phyloP scores from a whole-genome alignment of 2,888 invertebrate genomes.

The Galerucella pusilla region DNA sequence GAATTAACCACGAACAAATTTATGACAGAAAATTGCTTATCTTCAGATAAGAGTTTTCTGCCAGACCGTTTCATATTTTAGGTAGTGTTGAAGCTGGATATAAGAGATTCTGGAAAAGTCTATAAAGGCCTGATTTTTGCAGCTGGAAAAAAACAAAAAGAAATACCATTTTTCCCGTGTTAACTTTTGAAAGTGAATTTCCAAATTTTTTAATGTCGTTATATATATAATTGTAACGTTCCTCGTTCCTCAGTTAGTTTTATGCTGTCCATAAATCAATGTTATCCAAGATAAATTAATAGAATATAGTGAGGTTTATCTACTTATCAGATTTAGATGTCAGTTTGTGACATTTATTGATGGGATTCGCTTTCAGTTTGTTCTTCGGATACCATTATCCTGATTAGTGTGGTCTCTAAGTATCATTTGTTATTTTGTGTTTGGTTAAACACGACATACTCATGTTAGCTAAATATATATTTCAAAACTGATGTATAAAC shows the following conservation, averaged over 20 bases:
- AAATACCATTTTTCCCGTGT: too few relatives aligned
- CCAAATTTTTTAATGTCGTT: too few relatives aligned
- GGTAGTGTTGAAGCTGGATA: too few relatives aligned
- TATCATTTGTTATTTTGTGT: conserved; percentile 22
- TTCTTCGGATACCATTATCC: conserved; percentile 30
- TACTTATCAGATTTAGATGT: conserved; percentile 30
- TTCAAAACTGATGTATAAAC: too few relatives aligned
- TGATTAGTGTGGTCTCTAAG: conserved; percentile 21
- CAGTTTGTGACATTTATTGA: conserved; percentile 36
- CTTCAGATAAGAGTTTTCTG: too few relatives aligned
- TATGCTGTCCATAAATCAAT: conserved; percentile 14
- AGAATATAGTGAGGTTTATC: conserved; percentile 15
- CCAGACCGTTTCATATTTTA: too few relatives aligned
- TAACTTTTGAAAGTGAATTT: too few relatives aligned
- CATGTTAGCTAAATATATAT: neutral
- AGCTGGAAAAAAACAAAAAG: too few relatives aligned
- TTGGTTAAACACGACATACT: neutral
- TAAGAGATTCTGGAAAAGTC: too few relatives aligned
- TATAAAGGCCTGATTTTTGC: too few relatives aligned
- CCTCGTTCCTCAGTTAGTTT: neutral
- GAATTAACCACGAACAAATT: too few relatives aligned
- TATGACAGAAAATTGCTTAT: too few relatives aligned
- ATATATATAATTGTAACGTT: neutral
- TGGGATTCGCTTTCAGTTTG: conserved; percentile 18
- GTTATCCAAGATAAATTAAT: conserved; percentile 13